phyloP scores from a whole-genome alignment of 1,140 invertebrate species.

The Vanessa tameamea region DNA sequence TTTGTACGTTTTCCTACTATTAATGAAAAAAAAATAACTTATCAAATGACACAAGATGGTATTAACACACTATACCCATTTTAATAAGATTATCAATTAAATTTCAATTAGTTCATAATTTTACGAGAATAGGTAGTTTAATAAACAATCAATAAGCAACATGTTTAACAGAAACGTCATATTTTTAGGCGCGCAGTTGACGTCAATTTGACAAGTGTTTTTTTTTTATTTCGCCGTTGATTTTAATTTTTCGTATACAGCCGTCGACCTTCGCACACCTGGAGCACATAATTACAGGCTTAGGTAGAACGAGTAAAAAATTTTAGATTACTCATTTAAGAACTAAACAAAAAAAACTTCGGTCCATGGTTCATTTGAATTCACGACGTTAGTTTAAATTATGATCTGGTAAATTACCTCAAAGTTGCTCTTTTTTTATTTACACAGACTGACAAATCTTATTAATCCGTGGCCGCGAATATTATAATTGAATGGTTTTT shows the following conservation, averaged over 20 bases:
- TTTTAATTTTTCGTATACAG: background rate
- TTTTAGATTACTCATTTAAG: slow-evolving; percentile 9
- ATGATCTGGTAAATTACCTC: slow-evolving; percentile 6
- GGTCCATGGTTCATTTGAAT: background rate
- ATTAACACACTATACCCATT: background rate
- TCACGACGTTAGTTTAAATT: slow-evolving; percentile 3
- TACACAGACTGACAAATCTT: no score
- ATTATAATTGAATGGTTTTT: no score
- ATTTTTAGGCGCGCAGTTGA: background rate
- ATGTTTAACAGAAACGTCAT: background rate
- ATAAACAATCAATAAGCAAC: background rate
- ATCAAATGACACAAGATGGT: background rate
- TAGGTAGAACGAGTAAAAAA: background rate
- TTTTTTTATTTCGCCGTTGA: background rate
- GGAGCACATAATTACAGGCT: background rate
- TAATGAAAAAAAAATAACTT: background rate
- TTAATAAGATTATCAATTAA: background rate
- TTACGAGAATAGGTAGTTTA: background rate
- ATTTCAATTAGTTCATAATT: background rate
- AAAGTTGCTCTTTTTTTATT: background rate
- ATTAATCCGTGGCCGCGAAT: no score
- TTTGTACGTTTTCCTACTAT: background rate
- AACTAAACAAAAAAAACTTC: background rate
- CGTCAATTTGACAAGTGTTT: background rate
- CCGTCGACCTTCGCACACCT: slow-evolving; percentile 3